phyloP scores from a whole-genome alignment of 2,888 invertebrate genomes.

The Hypolimnas misippus region DNA sequence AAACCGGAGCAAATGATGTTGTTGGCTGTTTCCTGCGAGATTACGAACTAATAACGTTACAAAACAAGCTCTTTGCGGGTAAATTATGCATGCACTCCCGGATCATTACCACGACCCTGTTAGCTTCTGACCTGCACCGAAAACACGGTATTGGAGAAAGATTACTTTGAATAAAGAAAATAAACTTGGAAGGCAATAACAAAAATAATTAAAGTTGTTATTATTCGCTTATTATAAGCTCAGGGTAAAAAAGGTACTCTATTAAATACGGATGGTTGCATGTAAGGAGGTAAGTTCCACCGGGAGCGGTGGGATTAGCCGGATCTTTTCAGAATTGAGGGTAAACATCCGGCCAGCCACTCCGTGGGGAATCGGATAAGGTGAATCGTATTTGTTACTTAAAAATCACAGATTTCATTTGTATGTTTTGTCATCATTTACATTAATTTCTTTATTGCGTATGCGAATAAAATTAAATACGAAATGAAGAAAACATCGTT shows the following conservation, averaged over 20 bases:
- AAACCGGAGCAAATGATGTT: constrained; percentile 73
- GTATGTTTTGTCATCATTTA: neutral
- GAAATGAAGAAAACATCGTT: no score
- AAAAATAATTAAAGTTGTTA: neutral
- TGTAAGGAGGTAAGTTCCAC: constrained; percentile 57
- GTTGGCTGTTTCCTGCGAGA: constrained; percentile 79
- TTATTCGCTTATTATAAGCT: neutral
- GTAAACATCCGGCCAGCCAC: constrained; percentile 68
- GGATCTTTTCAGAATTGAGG: constrained; percentile 75
- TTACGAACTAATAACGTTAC: constrained; percentile 83
- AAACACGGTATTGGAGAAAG: constrained; percentile 56
- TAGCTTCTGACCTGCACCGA: constrained; percentile 66
- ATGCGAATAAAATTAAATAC: neutral
- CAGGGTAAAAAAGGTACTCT: neutral
- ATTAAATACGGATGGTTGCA: constrained; percentile 52
- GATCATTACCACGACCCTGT: constrained; percentile 76
- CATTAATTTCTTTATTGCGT: constrained; percentile 24
- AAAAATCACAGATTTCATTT: constrained; percentile 25
- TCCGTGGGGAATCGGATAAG: constrained; percentile 58
- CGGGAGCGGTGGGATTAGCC: constrained; percentile 68
- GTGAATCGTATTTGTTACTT: constrained; percentile 65
- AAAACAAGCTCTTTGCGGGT: constrained; percentile 80
- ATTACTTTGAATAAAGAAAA: constrained; percentile 17
- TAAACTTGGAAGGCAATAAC: neutral
- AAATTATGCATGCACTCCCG: constrained; percentile 83